Evolutionary conservation across 2,797 vertebrate species (phyloP).

Genomic region (Sebastes hubbsi): DNA sequence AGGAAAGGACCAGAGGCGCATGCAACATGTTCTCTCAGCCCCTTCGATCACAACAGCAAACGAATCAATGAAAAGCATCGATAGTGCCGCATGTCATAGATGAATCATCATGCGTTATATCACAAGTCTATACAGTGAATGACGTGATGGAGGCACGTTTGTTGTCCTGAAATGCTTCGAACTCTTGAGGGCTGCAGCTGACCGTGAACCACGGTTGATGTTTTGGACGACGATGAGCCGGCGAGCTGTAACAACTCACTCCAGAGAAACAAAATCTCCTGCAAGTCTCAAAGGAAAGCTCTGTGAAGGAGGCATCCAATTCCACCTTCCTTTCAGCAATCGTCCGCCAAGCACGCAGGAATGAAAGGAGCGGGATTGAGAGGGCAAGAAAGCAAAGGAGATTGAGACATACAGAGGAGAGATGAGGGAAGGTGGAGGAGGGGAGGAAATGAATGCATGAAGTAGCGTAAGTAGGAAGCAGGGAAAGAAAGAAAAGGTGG

Average conservation of each 20-base stretch:
- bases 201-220: conserved; percentile 49
- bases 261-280: conserved; percentile 65
- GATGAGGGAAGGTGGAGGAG: neutral
- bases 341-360: conserved; percentile 48
- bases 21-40: neutral
- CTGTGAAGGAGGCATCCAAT: conserved; percentile 70
- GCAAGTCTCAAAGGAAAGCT: conserved; percentile 68
- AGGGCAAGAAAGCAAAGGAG: conserved; percentile 63
- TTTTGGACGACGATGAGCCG: conserved; percentile 57
- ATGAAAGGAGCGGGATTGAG: conserved; percentile 66
- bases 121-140: neutral
- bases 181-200: conserved; percentile 24
- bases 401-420: conserved; percentile 60
- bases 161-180: conserved; percentile 22
- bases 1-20: neutral
- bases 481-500: conserved; percentile 29
- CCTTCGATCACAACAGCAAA: neutral
- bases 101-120: neutral
- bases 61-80: neutral
- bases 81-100: neutral
- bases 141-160: neutral
- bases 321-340: conserved; percentile 72
- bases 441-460: conserved; percentile 43
- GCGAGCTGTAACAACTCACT: conserved; percentile 67
- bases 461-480: conserved; percentile 31